Conservation (phyloP, 2,797 vertebrate genomes). For the Dendrocincla fuliginosa region DNA sequence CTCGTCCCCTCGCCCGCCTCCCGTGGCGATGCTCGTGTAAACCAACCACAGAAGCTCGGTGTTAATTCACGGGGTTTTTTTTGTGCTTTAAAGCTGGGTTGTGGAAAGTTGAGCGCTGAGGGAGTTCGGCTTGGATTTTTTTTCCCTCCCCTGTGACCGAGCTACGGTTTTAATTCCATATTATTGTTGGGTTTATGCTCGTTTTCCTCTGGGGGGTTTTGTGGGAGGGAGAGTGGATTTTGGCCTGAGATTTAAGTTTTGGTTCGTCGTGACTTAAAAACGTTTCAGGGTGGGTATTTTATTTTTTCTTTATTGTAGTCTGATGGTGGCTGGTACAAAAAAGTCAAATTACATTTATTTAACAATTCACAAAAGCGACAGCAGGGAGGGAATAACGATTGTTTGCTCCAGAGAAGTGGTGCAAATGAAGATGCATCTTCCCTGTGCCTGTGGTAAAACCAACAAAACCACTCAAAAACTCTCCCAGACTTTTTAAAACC, state of each 20-base stretch:
- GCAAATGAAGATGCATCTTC: background rate
- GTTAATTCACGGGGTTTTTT: too few relatives aligned
- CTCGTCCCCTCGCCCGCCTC: too few relatives aligned
- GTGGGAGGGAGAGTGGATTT: background rate
- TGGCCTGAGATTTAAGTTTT: background rate
- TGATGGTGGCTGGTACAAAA: accelerated
- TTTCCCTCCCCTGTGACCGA: background rate
- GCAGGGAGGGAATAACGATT: background rate
- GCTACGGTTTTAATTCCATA: accelerated
- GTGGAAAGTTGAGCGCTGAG: background rate
- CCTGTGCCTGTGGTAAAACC: background rate
- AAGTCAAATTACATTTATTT: background rate
- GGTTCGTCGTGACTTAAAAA: background rate
- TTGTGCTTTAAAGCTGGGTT: background rate
- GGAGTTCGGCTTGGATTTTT: background rate
- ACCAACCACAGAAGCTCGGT: background rate
- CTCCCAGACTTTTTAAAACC: accelerated
- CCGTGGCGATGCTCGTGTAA: background rate
- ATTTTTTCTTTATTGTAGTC: background rate
- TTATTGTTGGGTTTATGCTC: accelerated
- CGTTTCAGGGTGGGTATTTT: background rate
- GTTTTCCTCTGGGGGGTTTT: background rate
- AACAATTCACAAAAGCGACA: background rate
- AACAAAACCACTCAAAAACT: background rate
- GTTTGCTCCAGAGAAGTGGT: background rate